Evolutionary conservation across 2,797 vertebrate genomes (phyloP).

Genomic region (Neosalanx taihuensis): DNA sequence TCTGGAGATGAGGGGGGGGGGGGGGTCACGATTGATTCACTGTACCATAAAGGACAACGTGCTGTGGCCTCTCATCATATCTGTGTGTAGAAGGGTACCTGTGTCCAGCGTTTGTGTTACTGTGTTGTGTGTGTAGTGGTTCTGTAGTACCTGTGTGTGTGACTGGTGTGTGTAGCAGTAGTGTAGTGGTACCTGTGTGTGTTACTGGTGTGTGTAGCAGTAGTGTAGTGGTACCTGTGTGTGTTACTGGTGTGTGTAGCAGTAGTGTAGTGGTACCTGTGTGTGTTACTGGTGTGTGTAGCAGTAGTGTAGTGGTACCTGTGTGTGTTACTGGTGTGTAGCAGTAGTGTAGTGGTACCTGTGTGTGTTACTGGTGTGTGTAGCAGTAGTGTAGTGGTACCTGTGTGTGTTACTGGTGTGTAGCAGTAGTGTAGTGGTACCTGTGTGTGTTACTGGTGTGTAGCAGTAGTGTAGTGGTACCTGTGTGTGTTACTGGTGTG

Average conservation of each 20-base stretch:
- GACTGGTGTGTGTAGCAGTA: background rate
- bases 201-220: background rate
- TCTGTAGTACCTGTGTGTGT: background rate
- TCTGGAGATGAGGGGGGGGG: conserved; percentile 66
- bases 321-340: background rate
- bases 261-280: background rate
- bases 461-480: background rate
- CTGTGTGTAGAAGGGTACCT: background rate
- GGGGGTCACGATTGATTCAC: background rate
- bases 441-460: conserved; percentile 36
- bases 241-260: background rate
- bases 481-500: background rate
- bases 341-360: background rate
- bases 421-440: conserved; percentile 57
- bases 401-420: conserved; percentile 4
- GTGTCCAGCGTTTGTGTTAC: background rate
- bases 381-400: background rate
- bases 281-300: background rate
- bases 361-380: conserved; percentile 2
- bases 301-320: background rate
- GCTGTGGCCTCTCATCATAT: background rate
- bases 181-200: background rate
- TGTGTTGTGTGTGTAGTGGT: background rate
- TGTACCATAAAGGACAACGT: background rate
- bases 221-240: background rate